Conservation (phyloP, 2,113 vertebrate genomes). For the Strix aluco region DNA sequence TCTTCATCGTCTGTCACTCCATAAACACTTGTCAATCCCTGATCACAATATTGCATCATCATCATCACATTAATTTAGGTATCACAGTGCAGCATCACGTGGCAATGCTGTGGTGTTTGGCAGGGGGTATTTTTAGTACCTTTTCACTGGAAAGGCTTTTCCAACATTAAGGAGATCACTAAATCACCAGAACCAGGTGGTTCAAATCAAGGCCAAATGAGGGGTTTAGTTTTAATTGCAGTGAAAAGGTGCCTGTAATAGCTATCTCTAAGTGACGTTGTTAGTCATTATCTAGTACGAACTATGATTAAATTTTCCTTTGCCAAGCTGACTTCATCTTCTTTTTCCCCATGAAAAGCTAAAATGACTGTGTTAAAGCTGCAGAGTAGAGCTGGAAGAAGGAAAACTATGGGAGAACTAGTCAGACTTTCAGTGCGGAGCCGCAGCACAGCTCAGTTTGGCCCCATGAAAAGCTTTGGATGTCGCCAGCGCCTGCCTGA, state of each 20-base stretch:
- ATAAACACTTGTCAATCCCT: not conserved
- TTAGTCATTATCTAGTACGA: not conserved
- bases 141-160: not conserved
- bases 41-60: not conserved
- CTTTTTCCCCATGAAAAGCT: not conserved
- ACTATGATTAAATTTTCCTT: not conserved
- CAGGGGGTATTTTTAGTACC: not conserved
- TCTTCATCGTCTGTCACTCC: not conserved
- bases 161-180: not conserved
- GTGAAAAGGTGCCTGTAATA: not conserved
- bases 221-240: not conserved
- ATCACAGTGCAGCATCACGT: fast-evolving
- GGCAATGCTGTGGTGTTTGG: too few species aligned
- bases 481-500: not conserved
- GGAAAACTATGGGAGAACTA: slow-evolving; percentile 78
- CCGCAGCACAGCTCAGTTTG: slow-evolving; percentile 78
- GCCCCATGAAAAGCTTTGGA: slow-evolving; percentile 9
- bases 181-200: not conserved
- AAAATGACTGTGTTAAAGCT: not conserved
- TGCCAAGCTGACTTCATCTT: not conserved
- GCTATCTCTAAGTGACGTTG: not conserved
- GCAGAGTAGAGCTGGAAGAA: not conserved
- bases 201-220: not conserved
- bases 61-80: not conserved
- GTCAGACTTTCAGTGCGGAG: slow-evolving; percentile 59